Percentiles rank a stretch among this genome's conserved stretches.
Evolutionary conservation across 53 echinoderm and acorn worm genomes (phyloP).

Genomic region (Antedon mediterranea): DNA sequence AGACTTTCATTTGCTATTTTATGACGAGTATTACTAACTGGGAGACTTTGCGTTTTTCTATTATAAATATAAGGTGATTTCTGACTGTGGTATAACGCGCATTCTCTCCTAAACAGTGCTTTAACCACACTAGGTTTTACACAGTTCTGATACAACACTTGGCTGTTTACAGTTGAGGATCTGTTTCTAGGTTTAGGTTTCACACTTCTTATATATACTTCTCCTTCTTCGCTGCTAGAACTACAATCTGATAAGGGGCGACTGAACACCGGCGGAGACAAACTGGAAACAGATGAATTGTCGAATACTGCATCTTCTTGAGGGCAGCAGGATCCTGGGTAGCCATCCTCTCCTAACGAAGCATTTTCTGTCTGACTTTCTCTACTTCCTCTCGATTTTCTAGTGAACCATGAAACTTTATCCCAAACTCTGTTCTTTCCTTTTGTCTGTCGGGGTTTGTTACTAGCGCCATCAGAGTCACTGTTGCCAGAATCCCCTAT

Average conservation of each 20-base stretch:
- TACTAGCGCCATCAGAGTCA: constrained; percentile 64
- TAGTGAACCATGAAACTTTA: constrained; percentile 61
- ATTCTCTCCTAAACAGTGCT: constrained; percentile 47
- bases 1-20: not conserved
- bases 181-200: constrained; percentile 3
- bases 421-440: constrained; percentile 88
- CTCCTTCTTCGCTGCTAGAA: constrained; percentile 78
- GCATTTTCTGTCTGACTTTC: constrained; percentile 40
- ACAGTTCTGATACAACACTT: constrained; percentile 86
- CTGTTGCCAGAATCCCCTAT: constrained; percentile 22
- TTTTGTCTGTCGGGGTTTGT: constrained; percentile 57
- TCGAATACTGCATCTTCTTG: constrained; percentile 64
- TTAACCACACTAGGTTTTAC: constrained; percentile 83
- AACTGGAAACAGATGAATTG: constrained; percentile 72
- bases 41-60: constrained; percentile 4
- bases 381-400: constrained; percentile 37
- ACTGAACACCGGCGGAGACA: constrained; percentile 45
- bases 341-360: constrained; percentile 56
- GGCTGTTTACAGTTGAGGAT: constrained; percentile 32
- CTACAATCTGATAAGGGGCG: constrained; percentile 80
- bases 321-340: constrained; percentile 40
- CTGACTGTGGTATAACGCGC: not conserved
- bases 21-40: not conserved
- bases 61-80: not conserved
- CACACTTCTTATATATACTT: constrained; percentile 10